Percentiles rank a stretch among this genome's conserved stretches.
phyloP scores from a whole-genome alignment of 2,797 vertebrate species.

The Harpagifer antarcticus region DNA sequence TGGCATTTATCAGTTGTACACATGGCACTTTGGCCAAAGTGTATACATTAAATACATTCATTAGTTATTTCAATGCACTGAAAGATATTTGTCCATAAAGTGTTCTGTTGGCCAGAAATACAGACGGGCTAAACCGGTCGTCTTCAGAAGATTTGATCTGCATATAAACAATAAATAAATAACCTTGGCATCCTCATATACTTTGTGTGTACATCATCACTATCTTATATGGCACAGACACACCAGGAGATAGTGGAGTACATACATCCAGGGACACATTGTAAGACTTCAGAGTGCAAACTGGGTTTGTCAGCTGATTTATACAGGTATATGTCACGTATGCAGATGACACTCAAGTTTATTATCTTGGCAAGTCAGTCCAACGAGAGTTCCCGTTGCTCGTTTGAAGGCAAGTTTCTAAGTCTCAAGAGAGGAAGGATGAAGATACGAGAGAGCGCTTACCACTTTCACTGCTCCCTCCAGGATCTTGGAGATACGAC shows the following conservation, averaged over 20 bases:
- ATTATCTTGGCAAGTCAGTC: slow-evolving; percentile 33
- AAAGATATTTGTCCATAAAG: slow-evolving; percentile 68
- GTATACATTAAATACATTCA: slow-evolving; percentile 73
- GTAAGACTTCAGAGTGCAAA: slow-evolving; percentile 84
- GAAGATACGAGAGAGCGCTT: slow-evolving; percentile 33
- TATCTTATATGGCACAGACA: slow-evolving; percentile 52
- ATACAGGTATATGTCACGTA: slow-evolving; percentile 24
- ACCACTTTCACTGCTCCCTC: slow-evolving; percentile 20
- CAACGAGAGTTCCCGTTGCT: slow-evolving; percentile 21
- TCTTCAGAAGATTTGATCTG: slow-evolving; percentile 62
- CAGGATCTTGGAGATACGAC: slow-evolving; percentile 21
- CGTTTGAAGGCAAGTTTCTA: slow-evolving; percentile 21
- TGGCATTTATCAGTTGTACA: slow-evolving; percentile 58
- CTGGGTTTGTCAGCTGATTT: slow-evolving; percentile 52
- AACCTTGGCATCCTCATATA: slow-evolving; percentile 53
- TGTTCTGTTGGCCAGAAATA: slow-evolving; percentile 61
- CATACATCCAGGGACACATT: slow-evolving; percentile 57
- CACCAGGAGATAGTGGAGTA: slow-evolving; percentile 48
- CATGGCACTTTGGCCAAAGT: slow-evolving; percentile 62
- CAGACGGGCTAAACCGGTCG: slow-evolving; percentile 64
- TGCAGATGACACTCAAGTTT: slow-evolving; percentile 24
- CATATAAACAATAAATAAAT: slow-evolving; percentile 71
- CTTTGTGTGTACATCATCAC: slow-evolving; percentile 40
- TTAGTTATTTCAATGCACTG: slow-evolving; percentile 67
- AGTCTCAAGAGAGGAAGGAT: slow-evolving; percentile 34